Percentiles rank a stretch among this genome's conserved stretches.
These are phyloP conservation scores for Meriones psammophilus DNA, from an alignment of 2,797 vertebrate genomes.

Conservation along the genomic window DNA sequence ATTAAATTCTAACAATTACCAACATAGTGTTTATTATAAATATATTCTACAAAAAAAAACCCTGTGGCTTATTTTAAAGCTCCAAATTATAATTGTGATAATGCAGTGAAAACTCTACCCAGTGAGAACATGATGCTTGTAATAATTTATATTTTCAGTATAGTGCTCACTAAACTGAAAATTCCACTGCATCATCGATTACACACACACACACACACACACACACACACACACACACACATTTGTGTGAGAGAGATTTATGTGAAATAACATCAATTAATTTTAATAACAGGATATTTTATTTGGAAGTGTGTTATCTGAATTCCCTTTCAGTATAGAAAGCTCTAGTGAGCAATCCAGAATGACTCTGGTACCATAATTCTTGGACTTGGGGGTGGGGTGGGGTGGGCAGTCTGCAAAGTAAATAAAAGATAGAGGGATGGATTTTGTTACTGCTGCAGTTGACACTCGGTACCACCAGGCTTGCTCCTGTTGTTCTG, in stretches of 20 bases:
- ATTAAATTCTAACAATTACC: too few species aligned
- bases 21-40: too few species aligned
- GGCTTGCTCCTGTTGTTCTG: slow-evolving; percentile 38
- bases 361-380: background rate
- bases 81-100: background rate
- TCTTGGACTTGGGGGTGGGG: background rate
- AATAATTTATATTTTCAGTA: slow-evolving; percentile 16
- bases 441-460: slow-evolving; percentile 54
- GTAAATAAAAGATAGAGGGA: slow-evolving; percentile 31
- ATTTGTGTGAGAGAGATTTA: too few species aligned
- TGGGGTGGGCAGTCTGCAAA: background rate
- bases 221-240: background rate
- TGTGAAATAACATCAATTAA: background rate
- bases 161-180: slow-evolving; percentile 19
- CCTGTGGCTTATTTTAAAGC: slow-evolving; percentile 67
- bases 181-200: background rate
- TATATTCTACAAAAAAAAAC: background rate
- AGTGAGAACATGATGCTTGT: background rate
- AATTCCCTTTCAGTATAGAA: slow-evolving; percentile 55
- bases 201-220: background rate
- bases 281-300: background rate
- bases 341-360: slow-evolving; percentile 23
- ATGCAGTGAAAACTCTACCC: background rate
- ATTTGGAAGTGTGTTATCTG: slow-evolving; percentile 38
- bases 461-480: background rate